Base-by-base conservation (phyloP, 2,797 vertebrate species). In the Adrianichthys oophorus region DNA sequence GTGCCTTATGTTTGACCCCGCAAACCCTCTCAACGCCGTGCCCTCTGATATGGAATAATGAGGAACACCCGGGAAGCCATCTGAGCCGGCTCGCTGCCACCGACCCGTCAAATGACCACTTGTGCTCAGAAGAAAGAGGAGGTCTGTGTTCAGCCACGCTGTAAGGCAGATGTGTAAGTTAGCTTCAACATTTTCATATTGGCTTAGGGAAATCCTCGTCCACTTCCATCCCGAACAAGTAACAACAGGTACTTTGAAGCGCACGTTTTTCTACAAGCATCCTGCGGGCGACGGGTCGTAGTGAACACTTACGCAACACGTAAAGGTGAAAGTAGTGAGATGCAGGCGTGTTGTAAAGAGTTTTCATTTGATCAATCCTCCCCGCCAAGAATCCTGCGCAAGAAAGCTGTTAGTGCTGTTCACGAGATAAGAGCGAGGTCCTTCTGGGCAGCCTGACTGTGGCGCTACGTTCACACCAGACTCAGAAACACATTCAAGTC, bases 151-250 rank as follows among this genome's bases (percentile, higher is more conserved):
- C 44, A 65, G 70, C 73, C 67, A 64, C 56, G 52, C 68, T 79
- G 79, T 70, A 80, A n/a, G 70, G 84, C 83, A 88, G 88, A 90
- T 91, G 88, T 87, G 85, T 68, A 73, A 70, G 72, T 82, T 83
- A 85, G 85, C 80, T 73, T 87, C 80, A 79, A 78, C 80, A 85
- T 88, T 83, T 88, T 58, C 74, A 41, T 67, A 79, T 74, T 72
- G 74, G 82, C 62, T 64, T 73, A 60, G 61, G 74, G 78, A 82
- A 72, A 57, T 54, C 60, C 67, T 59, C 37, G 65, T 57, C 63
- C 42, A 6, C 66, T 84, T 84, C 83, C 79, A 88, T 70, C 76
- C 76, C 86, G 87, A 72, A 78, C 60, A 70, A 19, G 19, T 21
- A 21, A 21, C 19, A 21, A 23, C 60, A 79, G 74, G 29, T 72